Percentiles rank a stretch among this genome's conserved stretches.
These are phyloP conservation scores for Drosophila quinaria DNA, from an alignment of 2,888 invertebrate genomes.

Conservation along the genomic window DNA sequence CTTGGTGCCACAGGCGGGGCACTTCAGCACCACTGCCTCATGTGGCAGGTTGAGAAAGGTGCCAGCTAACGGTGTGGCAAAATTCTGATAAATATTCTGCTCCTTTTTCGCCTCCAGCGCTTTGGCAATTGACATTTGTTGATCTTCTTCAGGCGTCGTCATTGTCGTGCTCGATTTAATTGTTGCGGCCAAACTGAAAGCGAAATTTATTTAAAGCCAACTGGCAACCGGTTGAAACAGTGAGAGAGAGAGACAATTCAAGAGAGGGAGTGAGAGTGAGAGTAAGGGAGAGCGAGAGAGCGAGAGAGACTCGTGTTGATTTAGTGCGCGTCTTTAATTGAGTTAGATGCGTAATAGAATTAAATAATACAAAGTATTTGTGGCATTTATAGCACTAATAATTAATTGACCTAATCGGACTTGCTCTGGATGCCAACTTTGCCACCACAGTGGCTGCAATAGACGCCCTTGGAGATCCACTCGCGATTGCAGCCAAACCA, in stretches of 20 bases:
- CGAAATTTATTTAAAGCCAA: constrained; percentile 37
- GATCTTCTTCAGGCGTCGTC: constrained; percentile 32
- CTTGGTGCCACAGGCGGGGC: constrained; percentile 81
- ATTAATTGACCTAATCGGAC: constrained; percentile 69
- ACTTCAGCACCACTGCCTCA: constrained; percentile 77
- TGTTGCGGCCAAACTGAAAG: constrained; percentile 55
- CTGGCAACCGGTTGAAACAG: constrained; percentile 41
- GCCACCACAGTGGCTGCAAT: constrained; percentile 81
- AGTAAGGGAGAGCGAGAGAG: constrained; percentile 2
- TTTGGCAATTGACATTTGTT: constrained; percentile 41
- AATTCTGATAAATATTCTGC: constrained; percentile 80
- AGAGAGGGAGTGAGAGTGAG: constrained; percentile 9
- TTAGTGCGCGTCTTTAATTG: constrained; percentile 63
- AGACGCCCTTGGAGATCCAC: constrained; percentile 81
- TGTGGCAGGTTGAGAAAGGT: constrained; percentile 82
- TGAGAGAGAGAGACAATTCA: background rate
- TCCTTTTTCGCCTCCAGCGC: constrained; percentile 48
- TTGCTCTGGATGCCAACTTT: constrained; percentile 78
- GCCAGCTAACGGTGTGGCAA: constrained; percentile 83
- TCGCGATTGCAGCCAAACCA: constrained; percentile 83
- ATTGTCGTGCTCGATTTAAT: constrained; percentile 51
- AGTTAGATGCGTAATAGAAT: constrained; percentile 76
- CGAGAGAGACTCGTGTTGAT: constrained; percentile 4
- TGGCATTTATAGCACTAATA: constrained; percentile 49
- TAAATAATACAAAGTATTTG: constrained; percentile 38